Evolutionary conservation across 2,888 invertebrate genomes (phyloP).

Genomic region (Ceramica pisi): DNA sequence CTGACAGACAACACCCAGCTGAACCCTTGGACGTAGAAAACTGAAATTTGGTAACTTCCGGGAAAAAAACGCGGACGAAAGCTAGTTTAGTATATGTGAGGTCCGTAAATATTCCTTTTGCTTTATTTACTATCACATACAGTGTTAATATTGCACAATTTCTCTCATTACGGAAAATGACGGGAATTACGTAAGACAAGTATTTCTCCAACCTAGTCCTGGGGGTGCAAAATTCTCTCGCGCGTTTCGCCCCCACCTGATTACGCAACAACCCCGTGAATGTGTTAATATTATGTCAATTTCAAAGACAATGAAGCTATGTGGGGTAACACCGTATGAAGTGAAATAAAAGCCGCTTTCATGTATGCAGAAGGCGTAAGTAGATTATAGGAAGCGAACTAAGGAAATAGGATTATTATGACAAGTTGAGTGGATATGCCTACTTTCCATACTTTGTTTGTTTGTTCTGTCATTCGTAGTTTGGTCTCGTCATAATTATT

Average conservation of each 20-base stretch:
- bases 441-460: too few species aligned
- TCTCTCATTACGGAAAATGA: background rate
- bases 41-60: too few species aligned
- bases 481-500: too few species aligned
- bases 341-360: conserved; percentile 10
- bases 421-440: conserved; percentile 19
- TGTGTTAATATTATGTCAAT: conserved; percentile 20
- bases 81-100: too few species aligned
- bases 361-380: conserved; percentile 12
- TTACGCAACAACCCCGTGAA: background rate
- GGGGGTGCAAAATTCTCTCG: background rate
- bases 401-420: conserved; percentile 41
- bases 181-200: background rate
- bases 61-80: too few species aligned
- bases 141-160: background rate
- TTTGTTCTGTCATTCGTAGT: too few species aligned
- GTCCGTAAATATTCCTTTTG: too few species aligned
- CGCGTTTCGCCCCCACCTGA: background rate
- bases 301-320: conserved; percentile 8
- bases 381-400: conserved; percentile 37
- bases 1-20: too few species aligned
- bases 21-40: too few species aligned
- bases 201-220: background rate
- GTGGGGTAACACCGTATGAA: conserved; percentile 7
- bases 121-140: background rate